Evolutionary conservation across 2,888 invertebrate species (phyloP), one percentile per base, ranked within the genome.

Genomic region (Trachelus iudaicus): DNA sequence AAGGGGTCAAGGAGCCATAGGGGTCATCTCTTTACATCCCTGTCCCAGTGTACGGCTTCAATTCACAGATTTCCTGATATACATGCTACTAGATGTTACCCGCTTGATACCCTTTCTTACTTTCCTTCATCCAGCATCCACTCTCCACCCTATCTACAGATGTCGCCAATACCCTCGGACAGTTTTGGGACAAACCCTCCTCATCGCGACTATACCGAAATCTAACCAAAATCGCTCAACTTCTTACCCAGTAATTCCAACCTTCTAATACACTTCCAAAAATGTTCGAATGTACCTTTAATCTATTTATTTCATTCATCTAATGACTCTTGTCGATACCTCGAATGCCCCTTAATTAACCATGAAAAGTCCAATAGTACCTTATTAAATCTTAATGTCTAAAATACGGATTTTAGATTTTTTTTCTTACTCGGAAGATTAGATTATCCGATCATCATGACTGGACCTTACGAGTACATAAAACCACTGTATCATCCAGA

Each of bases 51-150:
- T 31, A 71, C 33, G 31, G 34, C 33, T 71, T 71, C 71, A 71
- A 71, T 34, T 71, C 31, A 71, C 71, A 71, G 31, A 71, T 69
- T 75, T 71, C 82, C 78, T 79, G 80, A 79, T 82, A 82, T 80
- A 85, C 11, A 79, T 79, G 74, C 79, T 80, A 77, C 80, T 83
- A 83, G 83, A 85, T 79, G 83, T 78, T 79, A 77, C 68, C 76
- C 34, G 34, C 78, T 75, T 75, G 76, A 76, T 40, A 80, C 73
- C 69, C 73, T 73, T 69, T 33, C 56, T 15, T 76, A 71, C 13
- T 71, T 71, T 71, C 33, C 71, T 12, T 13, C 71, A 31, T 71
- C 34, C 71, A 31, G 69, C 69, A 69, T 12, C 31, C 69, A 33
- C 13, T 15, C 69, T 69, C 1, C 30, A 15, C 31, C 69, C 31